Base-by-base conservation (phyloP, 2,797 vertebrate genomes). In the Loriculus beryllinus region DNA sequence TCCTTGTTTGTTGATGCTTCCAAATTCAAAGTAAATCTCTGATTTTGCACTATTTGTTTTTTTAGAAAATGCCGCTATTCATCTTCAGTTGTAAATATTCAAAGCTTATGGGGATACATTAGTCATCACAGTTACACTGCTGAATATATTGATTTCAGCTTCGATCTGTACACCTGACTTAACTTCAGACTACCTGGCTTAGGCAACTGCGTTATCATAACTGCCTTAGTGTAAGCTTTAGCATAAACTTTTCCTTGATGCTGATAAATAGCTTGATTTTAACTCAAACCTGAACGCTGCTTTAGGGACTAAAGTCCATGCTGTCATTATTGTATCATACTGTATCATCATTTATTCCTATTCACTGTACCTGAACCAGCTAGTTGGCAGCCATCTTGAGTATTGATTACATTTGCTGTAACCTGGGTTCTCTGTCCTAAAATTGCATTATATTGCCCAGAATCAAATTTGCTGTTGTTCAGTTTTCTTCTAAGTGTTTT, bases 1-100 rank as follows among this genome's bases (percentile, higher is more conserved):
- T 56, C 22, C 17, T 75, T 77, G 9, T 14, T 71, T 62, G 29
- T 74, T 77, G 65, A 63, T 91, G 10, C 29, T 91, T 88, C 82
- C 40, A 59, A 83, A 77, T 71, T 47, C 45, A 56, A 63, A 47
- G 51, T 33, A 69, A 76, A 56, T 7, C 8, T 77, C 79, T 80
- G 28, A 59, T 65, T 79, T 49, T 63, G 9, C 29, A 47, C 21
- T 51, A 2, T 40, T 10, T 52, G 26, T 54, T 65, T 71, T 71
- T 51, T 5, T 4, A 3, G 40, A 20, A n/a, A 62, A 16, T 43
- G 6, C 17, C 51, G 5, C 26, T 65, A 16, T 57, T 70, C 25
- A 9, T 79, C 40, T 54, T 56, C 3, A 10, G 1, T 4, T 39
- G 7, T 37, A 70, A 77, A 60, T 47, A 48, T 45, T 74, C 74